phyloP scores from a whole-genome alignment of 2,888 invertebrate species.

The Lasius platythorax region DNA sequence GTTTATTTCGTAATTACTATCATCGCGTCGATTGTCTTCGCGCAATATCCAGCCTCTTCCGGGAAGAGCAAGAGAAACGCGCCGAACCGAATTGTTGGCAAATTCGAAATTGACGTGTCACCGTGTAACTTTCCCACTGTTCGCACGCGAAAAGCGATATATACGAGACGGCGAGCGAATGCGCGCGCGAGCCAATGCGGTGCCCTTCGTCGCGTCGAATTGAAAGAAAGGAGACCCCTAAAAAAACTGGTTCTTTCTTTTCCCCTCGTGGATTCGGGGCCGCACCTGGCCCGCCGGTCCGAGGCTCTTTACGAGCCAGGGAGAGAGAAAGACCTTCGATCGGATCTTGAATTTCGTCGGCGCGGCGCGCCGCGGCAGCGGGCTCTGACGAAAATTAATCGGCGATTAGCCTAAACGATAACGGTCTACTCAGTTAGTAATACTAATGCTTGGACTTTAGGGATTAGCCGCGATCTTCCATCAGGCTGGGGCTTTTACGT shows the following conservation, averaged over 20 bases:
- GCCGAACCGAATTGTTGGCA: conserved; percentile 27
- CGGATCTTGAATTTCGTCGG: conserved; percentile 77
- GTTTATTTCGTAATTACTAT: neutral
- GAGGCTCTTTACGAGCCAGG: conserved; percentile 68
- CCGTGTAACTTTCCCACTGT: conserved; percentile 76
- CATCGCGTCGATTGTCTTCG: neutral
- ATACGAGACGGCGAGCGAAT: conserved; percentile 32
- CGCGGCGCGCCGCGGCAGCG: conserved; percentile 55
- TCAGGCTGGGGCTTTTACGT: neutral
- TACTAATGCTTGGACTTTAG: conserved; percentile 28
- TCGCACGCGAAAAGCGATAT: conserved; percentile 68
- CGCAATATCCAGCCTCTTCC: neutral
- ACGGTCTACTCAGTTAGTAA: conserved; percentile 62
- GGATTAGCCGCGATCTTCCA: neutral
- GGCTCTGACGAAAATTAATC: conserved; percentile 70
- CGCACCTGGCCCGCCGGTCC: conserved; percentile 82
- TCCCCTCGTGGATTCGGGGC: conserved; percentile 76
- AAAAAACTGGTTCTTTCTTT: conserved; percentile 80
- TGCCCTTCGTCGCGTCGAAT: conserved; percentile 78
- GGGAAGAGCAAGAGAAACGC: neutral
- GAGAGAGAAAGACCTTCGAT: conserved; percentile 70
- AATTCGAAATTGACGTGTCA: conserved; percentile 66
- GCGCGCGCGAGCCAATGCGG: conserved; percentile 60
- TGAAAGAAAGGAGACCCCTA: conserved; percentile 76
- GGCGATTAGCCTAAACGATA: conserved; percentile 73